phyloP scores from a whole-genome alignment of 2,888 invertebrate species.

The Hoplodrina ambigua region DNA sequence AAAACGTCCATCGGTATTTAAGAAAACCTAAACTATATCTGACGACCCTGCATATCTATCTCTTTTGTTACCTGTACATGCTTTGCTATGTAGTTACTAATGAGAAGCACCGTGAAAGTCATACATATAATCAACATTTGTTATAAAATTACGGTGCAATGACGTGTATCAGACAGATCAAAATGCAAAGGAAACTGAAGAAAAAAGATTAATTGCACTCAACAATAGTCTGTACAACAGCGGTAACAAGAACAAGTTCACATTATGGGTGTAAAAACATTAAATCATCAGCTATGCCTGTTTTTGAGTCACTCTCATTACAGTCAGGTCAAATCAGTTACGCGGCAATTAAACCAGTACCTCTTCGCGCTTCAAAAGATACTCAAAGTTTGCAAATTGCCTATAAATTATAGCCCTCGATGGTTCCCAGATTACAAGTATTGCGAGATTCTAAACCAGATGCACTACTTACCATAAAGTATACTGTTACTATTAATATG shows the following conservation, averaged over 20 bases:
- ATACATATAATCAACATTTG: slow-evolving; percentile 45
- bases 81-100: slow-evolving; percentile 37
- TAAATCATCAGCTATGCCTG: slow-evolving; percentile 54
- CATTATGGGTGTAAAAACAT: slow-evolving; percentile 52
- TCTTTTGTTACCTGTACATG: slow-evolving; percentile 1
- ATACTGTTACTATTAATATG: slow-evolving; percentile 45
- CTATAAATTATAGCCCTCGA: slow-evolving; percentile 39
- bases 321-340: slow-evolving; percentile 62
- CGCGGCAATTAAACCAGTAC: slow-evolving; percentile 63
- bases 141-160: slow-evolving; percentile 24
- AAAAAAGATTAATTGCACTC: slow-evolving; percentile 54
- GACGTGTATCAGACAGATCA: slow-evolving; percentile 45
- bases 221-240: slow-evolving; percentile 55
- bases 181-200: slow-evolving; percentile 49
- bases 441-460: slow-evolving; percentile 50
- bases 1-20: no score
- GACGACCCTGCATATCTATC: no score
- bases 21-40: no score
- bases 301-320: slow-evolving; percentile 61
- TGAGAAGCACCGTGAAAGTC: slow-evolving; percentile 52
- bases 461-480: slow-evolving; percentile 41
- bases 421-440: slow-evolving; percentile 40
- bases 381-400: slow-evolving; percentile 55
- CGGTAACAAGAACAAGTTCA: slow-evolving; percentile 50
- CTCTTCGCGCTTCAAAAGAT: slow-evolving; percentile 43